Base-by-base conservation (phyloP, 2,113 vertebrate genomes). In the Periophthalmodon schlosseri region DNA sequence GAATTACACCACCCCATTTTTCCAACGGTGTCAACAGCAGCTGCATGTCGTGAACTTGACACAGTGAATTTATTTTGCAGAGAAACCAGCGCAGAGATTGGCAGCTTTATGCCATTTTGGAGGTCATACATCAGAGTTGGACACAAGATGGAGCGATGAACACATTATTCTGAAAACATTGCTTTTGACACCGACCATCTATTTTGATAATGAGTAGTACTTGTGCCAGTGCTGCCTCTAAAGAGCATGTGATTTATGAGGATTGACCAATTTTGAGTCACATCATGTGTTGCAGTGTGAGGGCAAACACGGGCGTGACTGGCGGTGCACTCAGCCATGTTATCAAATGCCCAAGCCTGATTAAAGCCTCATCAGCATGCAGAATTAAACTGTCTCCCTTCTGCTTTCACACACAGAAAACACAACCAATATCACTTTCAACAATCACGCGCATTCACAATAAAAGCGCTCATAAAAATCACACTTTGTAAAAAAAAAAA, bases 181-280 rank as follows among this genome's bases (percentile, higher is more conserved):
- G 47, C 76, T 65, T 39, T 65, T 65, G 63, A 65, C 63, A 65
- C 34, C 33, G 20, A 36, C 34, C 63, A 65, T 91, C 83, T 81
- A 89, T 91, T 91, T 85, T 90, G 86, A 91, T 91, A 83, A 92
- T 88, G 75, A 79, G 82, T 73, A 75, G 80, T 83, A 79, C 65
- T 86, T 80, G 82, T 82, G 85, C 77, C 86, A 80, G 79, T 70
- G 84, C 75, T 28, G 83, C 80, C 70, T 79, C 77, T 56, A 69
- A 87, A 82, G 79, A 87, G 75, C 68, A 65, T 24, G 70, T 87
- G 86, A 91, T 88, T 87, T 85, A 91, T 91, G 75, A 73, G 85
- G 87, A 91, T 86, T 85, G 87, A 91, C 88, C 89, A 84, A 87
- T 88, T 90, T 84, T 70, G 81, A 91, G 87, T 89, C 88, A 76